Base-by-base conservation (phyloP, 2,888 invertebrate species). In the Seladonia tumulorum region DNA sequence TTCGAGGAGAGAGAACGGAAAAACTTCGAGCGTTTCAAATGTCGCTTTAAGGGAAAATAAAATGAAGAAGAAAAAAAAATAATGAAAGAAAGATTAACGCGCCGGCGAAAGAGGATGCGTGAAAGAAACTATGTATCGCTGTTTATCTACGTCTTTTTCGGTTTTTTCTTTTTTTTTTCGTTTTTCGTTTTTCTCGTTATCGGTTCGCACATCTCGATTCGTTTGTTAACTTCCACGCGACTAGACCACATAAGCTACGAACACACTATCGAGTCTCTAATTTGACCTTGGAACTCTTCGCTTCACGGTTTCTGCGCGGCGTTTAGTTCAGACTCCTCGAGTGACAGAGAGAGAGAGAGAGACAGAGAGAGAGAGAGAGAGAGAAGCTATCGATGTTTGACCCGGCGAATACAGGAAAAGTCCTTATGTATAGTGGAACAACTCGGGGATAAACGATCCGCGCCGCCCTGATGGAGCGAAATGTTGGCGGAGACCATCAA, bases 341-440 rank as follows among this genome's bases (percentile, higher is more conserved):
- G 35, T 5, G 35, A 35, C 5, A 35, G 35, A 35, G 35, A 35
- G 35, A 35, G 0, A 35, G 35, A 35, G 35, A 35, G 35, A 35
- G 35, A 35, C 4, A 0, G 35, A 35, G 5, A 35, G 35, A 35
- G 35, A 35, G 35, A 35, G 35, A 35, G 35, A 35, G 35, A 18
- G 63, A 63, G 29, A 63, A 68, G 68, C 70, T 60, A 66, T 75
- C 74, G 57, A 77, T 57, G n/a, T 77, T 60, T 39, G 47, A 75
- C 68, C 63, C 63, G 39, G 70, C 60, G 75, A 71, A 78, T 49
- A 57, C 57, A 57, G 57, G 78, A 63, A n/a, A n/a, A n/a, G n/a
- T n/a, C n/a, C 80, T 86, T 81, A 53, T 63, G 71, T 75, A 81
- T 66, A 68, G 73, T 86, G 71, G 79, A 82, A 84, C 70, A 73